phyloP scores from a whole-genome alignment of 2,888 invertebrate species.

The Meghimatium bilineatum region DNA sequence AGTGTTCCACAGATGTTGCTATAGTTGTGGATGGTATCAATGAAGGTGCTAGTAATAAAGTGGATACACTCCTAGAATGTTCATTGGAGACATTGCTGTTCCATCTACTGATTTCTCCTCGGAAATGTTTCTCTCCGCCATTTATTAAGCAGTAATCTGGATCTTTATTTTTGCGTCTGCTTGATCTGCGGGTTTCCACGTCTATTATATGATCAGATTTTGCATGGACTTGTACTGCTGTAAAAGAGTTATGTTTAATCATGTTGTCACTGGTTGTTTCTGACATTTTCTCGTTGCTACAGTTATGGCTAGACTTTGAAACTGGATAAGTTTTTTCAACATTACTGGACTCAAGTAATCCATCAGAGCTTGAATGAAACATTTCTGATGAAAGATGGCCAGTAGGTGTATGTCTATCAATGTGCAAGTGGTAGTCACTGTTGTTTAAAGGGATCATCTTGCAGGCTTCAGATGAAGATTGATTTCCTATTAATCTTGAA shows the following conservation, averaged over 20 bases:
- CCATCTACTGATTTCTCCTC: neutral
- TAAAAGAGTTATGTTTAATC: neutral
- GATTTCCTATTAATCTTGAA: neutral
- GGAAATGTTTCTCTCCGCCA: constrained; percentile 31
- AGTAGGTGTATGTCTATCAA: neutral
- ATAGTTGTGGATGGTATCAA: constrained; percentile 4
- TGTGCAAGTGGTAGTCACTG: neutral
- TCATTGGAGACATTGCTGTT: constrained; percentile 25
- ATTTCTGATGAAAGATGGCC: neutral
- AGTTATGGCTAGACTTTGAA: neutral
- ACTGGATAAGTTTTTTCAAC: neutral
- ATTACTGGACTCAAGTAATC: neutral
- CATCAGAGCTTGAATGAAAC: neutral
- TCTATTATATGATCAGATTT: constrained; percentile 10
- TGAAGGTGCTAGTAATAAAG: constrained; percentile 16
- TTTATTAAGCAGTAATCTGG: constrained; percentile 44
- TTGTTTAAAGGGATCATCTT: neutral
- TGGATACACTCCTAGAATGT: neutral
- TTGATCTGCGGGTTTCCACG: constrained; percentile 21
- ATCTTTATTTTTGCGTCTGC: constrained; percentile 28
- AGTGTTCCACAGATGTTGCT: neutral
- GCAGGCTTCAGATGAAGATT: neutral
- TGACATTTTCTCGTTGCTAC: neutral
- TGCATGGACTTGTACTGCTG: constrained; percentile 1
- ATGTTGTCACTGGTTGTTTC: neutral